Base-by-base conservation (phyloP, 2,888 invertebrate species). In the Thecocarcelia acutangulata region DNA sequence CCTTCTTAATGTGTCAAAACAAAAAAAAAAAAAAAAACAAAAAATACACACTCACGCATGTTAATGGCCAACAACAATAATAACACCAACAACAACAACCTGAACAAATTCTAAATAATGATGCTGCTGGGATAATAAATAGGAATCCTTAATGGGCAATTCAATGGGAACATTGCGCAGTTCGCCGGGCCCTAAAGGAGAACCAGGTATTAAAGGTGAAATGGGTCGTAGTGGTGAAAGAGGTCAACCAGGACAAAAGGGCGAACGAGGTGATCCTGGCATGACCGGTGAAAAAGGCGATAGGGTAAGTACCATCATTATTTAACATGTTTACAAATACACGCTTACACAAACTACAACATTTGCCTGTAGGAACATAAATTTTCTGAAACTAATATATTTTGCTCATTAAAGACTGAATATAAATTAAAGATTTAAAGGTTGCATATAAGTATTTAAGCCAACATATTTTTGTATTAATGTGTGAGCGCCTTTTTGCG, bases 131-230 rank as follows among this genome's bases (percentile, higher is more conserved):
- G 46, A 37, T 73, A 56, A 75, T 52, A 68, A 74, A 82, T 83
- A 94, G 92, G 94, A 94, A 83, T 93, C 94, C 15, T 93, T 94
- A 77, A 93, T 94, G 85, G 88, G 87, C 86, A 93, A 93, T 61
- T 92, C 92, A 50, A 91, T 90, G 89, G 90, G 89, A 83, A 89
- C 92, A 80, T 88, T 92, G 84, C 91, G 95, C 85, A 90, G 95
- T 1, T 94, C 94, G 24, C 94, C 95, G 2, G 96, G 96, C n/a
- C 93, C 94, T 2, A 96, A 95, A 90, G 95, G 96, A 6, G 95
- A 95, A 80, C 88, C 93, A 0, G 96, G 94, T 24, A 92, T 93
- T 87, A 92, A 92, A 46, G 95, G 96, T 81, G 92, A 95, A 12
- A 85, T 92, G 3, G 95, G 95, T 5, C 92, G 93, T 8, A 92